phyloP scores from a whole-genome alignment of 2,113 vertebrate species.

The Myiozetetes cayanensis region DNA sequence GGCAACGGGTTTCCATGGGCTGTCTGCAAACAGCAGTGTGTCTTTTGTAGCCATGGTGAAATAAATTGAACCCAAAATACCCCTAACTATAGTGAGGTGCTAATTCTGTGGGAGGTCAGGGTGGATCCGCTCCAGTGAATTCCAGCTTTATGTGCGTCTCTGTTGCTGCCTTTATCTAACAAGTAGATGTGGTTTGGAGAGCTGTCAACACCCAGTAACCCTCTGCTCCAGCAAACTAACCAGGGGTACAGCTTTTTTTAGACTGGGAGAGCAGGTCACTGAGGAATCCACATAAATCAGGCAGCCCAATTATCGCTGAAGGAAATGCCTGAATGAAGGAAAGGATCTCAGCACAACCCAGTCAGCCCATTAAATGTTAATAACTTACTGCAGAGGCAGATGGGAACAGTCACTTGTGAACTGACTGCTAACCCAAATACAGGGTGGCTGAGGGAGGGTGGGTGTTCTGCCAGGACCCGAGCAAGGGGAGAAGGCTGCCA shows the following conservation, averaged over 20 bases:
- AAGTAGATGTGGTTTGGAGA: not conserved
- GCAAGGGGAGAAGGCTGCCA: not conserved
- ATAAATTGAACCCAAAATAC: constrained; percentile 33
- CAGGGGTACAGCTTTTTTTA: not conserved
- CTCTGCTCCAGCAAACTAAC: not conserved
- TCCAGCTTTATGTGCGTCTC: not conserved
- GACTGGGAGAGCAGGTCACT: not conserved
- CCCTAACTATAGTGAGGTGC: not conserved
- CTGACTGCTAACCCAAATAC: constrained; percentile 46
- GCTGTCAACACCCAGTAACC: not conserved
- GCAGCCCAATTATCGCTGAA: not conserved
- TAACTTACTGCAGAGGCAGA: constrained; percentile 34
- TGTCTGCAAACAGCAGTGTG: not conserved
- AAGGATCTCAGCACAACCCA: not conserved
- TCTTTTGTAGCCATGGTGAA: constrained; percentile 49
- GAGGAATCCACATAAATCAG: constrained; percentile 4
- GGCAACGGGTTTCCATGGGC: not conserved
- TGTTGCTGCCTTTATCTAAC: not conserved
- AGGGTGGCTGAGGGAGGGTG: not conserved
- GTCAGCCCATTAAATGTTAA: constrained; percentile 45
- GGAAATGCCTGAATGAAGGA: constrained; percentile 27
- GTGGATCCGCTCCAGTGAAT: constrained; percentile 1
- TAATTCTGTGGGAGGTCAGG: constrained; percentile 9
- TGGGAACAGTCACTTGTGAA: constrained; percentile 11
- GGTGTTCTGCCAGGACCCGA: not conserved